phyloP scores from a whole-genome alignment of 2,888 invertebrate genomes.

The Anthrax anthrax region DNA sequence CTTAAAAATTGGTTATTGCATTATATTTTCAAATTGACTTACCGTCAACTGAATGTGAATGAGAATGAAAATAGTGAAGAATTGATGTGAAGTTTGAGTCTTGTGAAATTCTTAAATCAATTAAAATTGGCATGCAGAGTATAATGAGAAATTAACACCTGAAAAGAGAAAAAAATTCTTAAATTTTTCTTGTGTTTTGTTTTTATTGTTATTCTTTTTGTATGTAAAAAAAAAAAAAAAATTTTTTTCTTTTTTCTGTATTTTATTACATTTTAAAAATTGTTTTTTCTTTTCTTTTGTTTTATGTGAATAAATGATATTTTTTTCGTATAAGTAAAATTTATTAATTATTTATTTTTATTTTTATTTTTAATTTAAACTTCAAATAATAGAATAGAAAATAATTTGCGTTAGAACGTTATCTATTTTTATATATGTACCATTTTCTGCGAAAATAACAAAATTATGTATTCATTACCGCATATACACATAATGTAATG shows the following conservation, averaged over 20 bases:
- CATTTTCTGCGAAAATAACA: too few relatives aligned
- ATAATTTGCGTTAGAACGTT: background rate
- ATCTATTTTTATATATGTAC: too few relatives aligned
- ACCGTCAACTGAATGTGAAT: background rate
- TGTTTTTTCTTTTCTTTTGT: background rate
- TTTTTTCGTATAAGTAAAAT: too few relatives aligned
- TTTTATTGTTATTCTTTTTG: too few relatives aligned
- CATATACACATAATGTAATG: too few relatives aligned
- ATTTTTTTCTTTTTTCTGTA: background rate
- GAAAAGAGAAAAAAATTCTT: constrained; percentile 4
- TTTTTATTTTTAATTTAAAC: constrained; percentile 1
- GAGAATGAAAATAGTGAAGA: constrained; percentile 5
- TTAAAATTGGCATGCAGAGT: constrained; percentile 17
- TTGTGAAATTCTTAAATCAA: constrained; percentile 18
- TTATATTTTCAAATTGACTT: background rate
- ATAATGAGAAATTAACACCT: constrained; percentile 20
- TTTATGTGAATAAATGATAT: background rate
- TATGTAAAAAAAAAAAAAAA: too few relatives aligned
- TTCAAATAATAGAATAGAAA: constrained; percentile 3
- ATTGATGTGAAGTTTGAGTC: constrained; percentile 12
- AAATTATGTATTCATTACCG: too few relatives aligned
- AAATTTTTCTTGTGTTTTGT: background rate
- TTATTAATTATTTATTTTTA: background rate
- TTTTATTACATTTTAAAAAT: background rate
- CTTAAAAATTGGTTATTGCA: background rate